Evolutionary conservation across 2,888 invertebrate species (phyloP).

Genomic region (Drosophila antonietae): DNA sequence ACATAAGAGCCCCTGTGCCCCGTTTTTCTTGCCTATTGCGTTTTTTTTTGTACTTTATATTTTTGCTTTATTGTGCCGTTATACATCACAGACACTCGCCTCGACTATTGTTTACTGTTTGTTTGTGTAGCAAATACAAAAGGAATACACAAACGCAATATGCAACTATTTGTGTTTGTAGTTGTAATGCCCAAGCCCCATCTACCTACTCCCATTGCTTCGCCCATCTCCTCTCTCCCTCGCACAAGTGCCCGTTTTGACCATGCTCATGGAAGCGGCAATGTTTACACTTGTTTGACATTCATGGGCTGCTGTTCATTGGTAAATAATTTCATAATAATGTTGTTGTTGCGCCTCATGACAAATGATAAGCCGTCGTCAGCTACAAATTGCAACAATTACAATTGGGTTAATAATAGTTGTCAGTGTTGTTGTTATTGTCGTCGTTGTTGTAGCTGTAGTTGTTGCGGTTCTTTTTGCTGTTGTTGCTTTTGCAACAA

Average conservation of each 20-base stretch:
- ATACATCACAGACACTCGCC: constrained; percentile 17
- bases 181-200: constrained; percentile 51
- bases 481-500: constrained; percentile 8
- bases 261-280: constrained; percentile 27
- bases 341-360: constrained; percentile 73
- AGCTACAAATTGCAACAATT: constrained; percentile 72
- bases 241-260: background rate
- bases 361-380: constrained; percentile 70
- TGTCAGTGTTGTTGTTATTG: constrained; percentile 9
- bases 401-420: constrained; percentile 71
- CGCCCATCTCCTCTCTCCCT: background rate
- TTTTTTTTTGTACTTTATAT: constrained; percentile 9
- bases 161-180: constrained; percentile 70
- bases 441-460: constrained; percentile 11
- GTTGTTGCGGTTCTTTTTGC: background rate
- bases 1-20: constrained; percentile 13
- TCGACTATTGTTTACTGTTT: constrained; percentile 13
- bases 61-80: constrained; percentile 56
- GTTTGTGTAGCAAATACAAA: constrained; percentile 25
- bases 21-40: constrained; percentile 1
- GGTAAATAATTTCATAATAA: constrained; percentile 81
- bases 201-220: background rate
- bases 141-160: constrained; percentile 48
- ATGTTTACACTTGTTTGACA: constrained; percentile 65
- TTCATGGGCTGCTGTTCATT: constrained; percentile 79